Base-by-base conservation (phyloP, 2,797 vertebrate genomes). In the Notamacropus eugenii region DNA sequence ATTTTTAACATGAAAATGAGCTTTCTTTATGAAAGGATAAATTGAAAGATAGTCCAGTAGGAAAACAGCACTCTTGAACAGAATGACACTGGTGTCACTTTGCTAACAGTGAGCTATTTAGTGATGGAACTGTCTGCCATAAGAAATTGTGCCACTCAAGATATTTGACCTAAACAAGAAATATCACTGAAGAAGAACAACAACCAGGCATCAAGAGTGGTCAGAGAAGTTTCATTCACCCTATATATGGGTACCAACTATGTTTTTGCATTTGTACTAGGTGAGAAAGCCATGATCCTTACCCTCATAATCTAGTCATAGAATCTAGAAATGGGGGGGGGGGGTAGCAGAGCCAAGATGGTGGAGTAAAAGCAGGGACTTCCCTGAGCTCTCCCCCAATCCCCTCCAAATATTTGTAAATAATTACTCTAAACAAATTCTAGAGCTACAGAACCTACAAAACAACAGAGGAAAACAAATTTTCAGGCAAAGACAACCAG, bases 1-100 rank as follows among this genome's bases (percentile, higher is more conserved):
- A 96, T 92, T 92, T 94, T 87, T 90, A 82, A 95, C 95, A 95
- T 97, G 97, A 98, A 97, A 98, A 98, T 94, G 40, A 95, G 90
- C n/a, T 91, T 96, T 62, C 93, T 97, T 94, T 95, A 0, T 1
- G 92, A 97, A 96, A 95, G 96, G 40, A 95, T 90, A 97, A 97
- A 97, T 91, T 97, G 95, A 97, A 94, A 96, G 95, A 97, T 96
- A 93, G 93, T 50, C 90, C 8, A 11, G 57, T 74, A 92, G 95
- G 56, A 93, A 67, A 96, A 95, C 11, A 92, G 91, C 94, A 29
- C 94, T 97, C 4, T 92, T 54, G 93, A 62, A 95, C 93, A 1
- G 93, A 94, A 96, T 54, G 40, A 96, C 57, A 90, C 2, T 2
- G 90, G 93, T 27, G 40, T 50, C 24, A 87, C 40, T 87, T 46